These are phyloP conservation scores for Sapayoa aenigma DNA, from an alignment of 2,113 vertebrate species.

Conservation along the genomic window DNA sequence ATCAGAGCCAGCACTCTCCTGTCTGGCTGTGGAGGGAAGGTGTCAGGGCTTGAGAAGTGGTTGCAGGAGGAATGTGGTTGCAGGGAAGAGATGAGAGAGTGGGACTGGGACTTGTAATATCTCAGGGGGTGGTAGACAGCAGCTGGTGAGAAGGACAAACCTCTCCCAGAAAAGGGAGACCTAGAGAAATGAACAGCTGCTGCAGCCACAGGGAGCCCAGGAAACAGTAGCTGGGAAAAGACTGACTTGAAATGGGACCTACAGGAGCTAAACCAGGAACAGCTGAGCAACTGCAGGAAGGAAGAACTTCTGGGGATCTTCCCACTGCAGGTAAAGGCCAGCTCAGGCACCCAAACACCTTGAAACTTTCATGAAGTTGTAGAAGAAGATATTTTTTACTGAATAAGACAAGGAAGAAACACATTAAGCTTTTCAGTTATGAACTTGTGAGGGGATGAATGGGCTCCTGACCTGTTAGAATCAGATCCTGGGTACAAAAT, in stretches of 20 bases:
- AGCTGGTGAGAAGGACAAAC: background rate
- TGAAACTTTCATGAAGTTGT: rapidly evolving
- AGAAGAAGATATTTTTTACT: background rate
- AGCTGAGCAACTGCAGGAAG: background rate
- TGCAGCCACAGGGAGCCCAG: background rate
- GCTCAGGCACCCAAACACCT: background rate
- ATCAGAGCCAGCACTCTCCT: background rate
- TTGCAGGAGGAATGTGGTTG: background rate
- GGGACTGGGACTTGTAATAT: background rate
- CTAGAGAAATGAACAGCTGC: constrained; percentile 27
- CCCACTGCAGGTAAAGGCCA: background rate
- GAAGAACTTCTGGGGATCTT: background rate
- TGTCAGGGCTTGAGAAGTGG: background rate
- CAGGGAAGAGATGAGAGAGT: background rate
- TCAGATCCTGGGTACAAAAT: background rate
- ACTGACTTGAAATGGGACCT: background rate
- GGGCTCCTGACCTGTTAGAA: background rate
- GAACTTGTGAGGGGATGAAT: background rate
- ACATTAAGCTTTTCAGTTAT: background rate
- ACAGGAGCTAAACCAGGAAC: constrained; percentile 8
- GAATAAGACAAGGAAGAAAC: background rate
- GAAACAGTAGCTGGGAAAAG: constrained; percentile 60
- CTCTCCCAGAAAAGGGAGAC: background rate
- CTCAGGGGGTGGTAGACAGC: background rate
- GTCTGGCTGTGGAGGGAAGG: background rate